Evolutionary conservation across 2,797 vertebrate species (phyloP).

Genomic region (Atherinosoma microstoma): DNA sequence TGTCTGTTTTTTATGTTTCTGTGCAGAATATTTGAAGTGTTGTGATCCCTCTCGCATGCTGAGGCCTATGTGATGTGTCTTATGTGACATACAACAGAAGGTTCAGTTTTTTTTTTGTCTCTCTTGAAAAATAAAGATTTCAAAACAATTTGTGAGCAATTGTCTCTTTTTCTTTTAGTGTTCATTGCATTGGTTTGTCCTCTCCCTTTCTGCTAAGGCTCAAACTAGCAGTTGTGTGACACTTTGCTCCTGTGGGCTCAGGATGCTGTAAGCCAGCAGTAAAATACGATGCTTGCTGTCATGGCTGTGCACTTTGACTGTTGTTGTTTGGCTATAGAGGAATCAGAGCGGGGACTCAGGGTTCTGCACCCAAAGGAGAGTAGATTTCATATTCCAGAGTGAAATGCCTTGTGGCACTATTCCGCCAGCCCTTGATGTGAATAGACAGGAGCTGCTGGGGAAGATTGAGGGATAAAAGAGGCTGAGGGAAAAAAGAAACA

Average conservation of each 20-base stretch:
- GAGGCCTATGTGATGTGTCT: too few relatives aligned
- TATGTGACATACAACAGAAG: too few relatives aligned
- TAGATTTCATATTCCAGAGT: constrained; percentile 71
- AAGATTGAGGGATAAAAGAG: constrained; percentile 74
- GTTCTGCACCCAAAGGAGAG: constrained; percentile 71
- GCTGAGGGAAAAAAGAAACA: constrained; percentile 51
- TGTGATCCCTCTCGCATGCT: too few relatives aligned
- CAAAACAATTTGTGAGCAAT: too few relatives aligned
- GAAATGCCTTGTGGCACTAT: constrained; percentile 76
- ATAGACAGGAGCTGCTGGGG: constrained; percentile 76
- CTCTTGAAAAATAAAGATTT: too few relatives aligned
- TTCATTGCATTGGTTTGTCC: constrained; percentile 51
- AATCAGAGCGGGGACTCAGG: constrained; percentile 63
- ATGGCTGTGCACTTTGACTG: constrained; percentile 53
- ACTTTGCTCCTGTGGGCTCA: constrained; percentile 64
- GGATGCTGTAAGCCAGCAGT: constrained; percentile 49
- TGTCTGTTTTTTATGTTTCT: too few relatives aligned
- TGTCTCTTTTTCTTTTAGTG: too few relatives aligned
- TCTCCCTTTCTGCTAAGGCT: constrained; percentile 39
- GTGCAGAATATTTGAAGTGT: too few relatives aligned
- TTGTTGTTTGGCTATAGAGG: constrained; percentile 69
- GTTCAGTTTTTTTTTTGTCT: too few relatives aligned
- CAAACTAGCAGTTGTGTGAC: constrained; percentile 74
- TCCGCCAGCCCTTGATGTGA: constrained; percentile 73
- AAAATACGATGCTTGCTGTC: constrained; percentile 59